Evolutionary conservation across 2,113 vertebrate genomes (phyloP), one percentile per base, ranked within the genome.

Genomic region (Cheirogaleus medius): DNA sequence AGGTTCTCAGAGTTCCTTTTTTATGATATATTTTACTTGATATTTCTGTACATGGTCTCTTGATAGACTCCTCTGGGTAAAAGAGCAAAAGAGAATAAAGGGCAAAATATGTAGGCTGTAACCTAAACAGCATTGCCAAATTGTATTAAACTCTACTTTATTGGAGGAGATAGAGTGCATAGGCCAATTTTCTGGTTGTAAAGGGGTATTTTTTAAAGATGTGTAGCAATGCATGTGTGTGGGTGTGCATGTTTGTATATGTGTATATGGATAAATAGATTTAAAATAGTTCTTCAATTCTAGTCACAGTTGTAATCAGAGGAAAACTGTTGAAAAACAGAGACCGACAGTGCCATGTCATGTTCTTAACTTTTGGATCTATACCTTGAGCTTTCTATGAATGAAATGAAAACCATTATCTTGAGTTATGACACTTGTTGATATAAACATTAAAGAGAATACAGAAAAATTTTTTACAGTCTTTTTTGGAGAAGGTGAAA

Each of bases 21-120:
- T 97, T 90, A 90, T 98, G 39, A 96, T 95, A 47, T 90, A 78
- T 97, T 98, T 98, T 95, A 60, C 52, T 97, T 94, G 69, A 86
- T 97, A 89, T 90, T 97, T 97, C 86, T 90, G 25, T 95, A 89
- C 60, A 47, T 56, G 10, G 11, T 92, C 63, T 96, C 91, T 97
- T 96, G 81, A 39, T 93, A 90, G 78, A 97, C n/a, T 94, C 85
- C 32, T 96, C 56, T 95, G 90, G 12, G 54, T 88, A 95, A 98
- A 96, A 95, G 73, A 97, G 84, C 13, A 93, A 34, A 94, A 90
- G 42, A 82, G 81, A 97, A 74, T 73, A 96, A 97, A 97, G 78
- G 74, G n/a, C 11, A 96, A 94, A 96, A 88, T 94, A 73, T 42
- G 17, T 58, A 96, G 73, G 49, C 56, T 97, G 83, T 23, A 97